Percentiles rank a stretch among this genome's conserved stretches.
Evolutionary conservation across 2,113 vertebrate species (phyloP).

Genomic region (Isurus oxyrinchus): DNA sequence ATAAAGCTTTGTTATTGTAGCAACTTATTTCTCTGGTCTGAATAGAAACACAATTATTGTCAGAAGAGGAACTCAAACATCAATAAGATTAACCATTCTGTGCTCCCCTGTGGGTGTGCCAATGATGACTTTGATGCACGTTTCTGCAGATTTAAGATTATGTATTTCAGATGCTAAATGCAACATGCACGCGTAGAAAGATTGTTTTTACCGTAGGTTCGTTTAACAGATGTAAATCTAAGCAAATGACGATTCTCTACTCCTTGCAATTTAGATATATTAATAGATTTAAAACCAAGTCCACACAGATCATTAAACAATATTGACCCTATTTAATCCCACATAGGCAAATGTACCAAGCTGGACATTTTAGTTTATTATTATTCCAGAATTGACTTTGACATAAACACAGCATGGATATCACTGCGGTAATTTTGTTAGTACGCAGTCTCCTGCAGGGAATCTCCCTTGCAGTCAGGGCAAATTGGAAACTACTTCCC

Average conservation of each 20-base stretch:
- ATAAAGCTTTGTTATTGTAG: background rate
- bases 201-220: background rate
- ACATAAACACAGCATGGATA: background rate
- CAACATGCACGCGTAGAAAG: background rate
- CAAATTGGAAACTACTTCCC: conserved; percentile 29
- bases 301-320: background rate
- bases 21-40: background rate
- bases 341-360: background rate
- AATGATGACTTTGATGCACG: background rate
- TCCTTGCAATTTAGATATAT: background rate
- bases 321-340: background rate
- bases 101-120: background rate
- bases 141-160: background rate
- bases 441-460: background rate
- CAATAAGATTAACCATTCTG: background rate
- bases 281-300: background rate
- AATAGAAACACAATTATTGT: background rate
- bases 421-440: background rate
- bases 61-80: background rate
- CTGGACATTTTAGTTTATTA: background rate
- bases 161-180: background rate
- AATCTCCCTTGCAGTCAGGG: background rate
- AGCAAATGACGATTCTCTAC: background rate
- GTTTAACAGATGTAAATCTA: background rate
- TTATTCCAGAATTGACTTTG: background rate